Conservation (phyloP, 1,140 invertebrate genomes). For the Apolygus lucorum region DNA sequence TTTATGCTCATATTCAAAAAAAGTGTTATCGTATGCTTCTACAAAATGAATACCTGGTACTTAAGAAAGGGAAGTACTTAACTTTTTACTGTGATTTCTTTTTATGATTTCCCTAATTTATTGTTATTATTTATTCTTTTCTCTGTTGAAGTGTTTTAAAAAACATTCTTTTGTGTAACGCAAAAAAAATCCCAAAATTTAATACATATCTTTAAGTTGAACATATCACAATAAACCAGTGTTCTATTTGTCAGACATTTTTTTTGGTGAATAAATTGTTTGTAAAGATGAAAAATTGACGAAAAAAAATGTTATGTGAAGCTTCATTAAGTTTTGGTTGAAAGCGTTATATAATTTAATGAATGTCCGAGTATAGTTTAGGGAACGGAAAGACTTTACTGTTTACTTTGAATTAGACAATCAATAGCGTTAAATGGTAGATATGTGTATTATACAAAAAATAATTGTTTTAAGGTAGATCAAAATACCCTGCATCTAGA, state of each 20-base stretch:
- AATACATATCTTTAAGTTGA: not conserved
- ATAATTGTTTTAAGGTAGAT: slow-evolving; percentile 12
- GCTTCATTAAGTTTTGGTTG: no score
- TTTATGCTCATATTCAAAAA: slow-evolving; percentile 28
- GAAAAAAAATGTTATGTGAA: no score
- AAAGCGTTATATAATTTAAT: no score
- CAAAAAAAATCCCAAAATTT: no score
- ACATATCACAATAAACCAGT: no score
- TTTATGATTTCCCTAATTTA: slow-evolving; percentile 21
- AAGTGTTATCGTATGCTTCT: slow-evolving; percentile 15
- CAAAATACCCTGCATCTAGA: slow-evolving; percentile 1
- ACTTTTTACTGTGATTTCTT: slow-evolving; percentile 25
- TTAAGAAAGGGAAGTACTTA: slow-evolving; percentile 25
- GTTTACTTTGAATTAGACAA: slow-evolving; percentile 33
- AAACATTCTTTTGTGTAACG: no score
- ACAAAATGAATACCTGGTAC: slow-evolving; percentile 21
- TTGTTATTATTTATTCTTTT: slow-evolving; percentile 15
- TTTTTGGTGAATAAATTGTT: no score
- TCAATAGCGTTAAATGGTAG: slow-evolving; percentile 30
- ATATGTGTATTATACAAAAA: slow-evolving; percentile 9
- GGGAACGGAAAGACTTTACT: slow-evolving; percentile 31
- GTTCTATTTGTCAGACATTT: not conserved
- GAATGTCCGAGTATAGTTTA: slow-evolving; percentile 29
- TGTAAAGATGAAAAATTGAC: no score
- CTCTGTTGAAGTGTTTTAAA: no score